Evolutionary conservation across 2,113 vertebrate genomes (phyloP), one percentile per base, ranked within the genome.

Genomic region (Antennarius striatus): DNA sequence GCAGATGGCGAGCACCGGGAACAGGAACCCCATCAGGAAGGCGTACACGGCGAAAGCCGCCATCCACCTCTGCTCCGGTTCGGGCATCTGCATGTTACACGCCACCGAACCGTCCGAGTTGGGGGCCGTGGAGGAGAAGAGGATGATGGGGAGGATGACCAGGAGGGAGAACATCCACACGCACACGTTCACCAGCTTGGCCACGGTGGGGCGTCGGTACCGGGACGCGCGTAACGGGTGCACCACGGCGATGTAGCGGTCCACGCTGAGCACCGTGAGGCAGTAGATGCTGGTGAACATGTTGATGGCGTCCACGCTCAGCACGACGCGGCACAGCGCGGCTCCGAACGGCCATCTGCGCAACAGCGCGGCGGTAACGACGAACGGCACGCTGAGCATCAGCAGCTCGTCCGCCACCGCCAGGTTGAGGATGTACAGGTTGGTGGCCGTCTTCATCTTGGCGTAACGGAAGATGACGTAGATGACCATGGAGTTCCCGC

Each of bases 231-330:
- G 9, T 29, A 61, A 43, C 46, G 58, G 58, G 58, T 61, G 58
- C 28, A 61, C 58, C 9, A 61, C 58, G 1, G 58, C 58, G 45
- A 61, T 61, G 58, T 61, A 61, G 5, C 58, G 58, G 58, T 61
- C 58, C 45, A 61, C 58, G 58, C 58, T 61, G 10, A 61, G 58
- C 14, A 61, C 58, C 45, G 58, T 61, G 5, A 61, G 58, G 58
- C 58, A 61, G 58, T 61, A 61, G 46, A 61, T 61, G 58, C 58
- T 61, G 15, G 58, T 61, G 58, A 61, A 61, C 58, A 61, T 61
- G 45, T 61, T 61, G 58, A 61, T 61, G 29, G 58, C 58, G 58
- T 61, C 58, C 45, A 61, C 58, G 29, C 45, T 61, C 29, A 61
- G 58, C 58, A 61, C 58, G 14, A 61, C 28, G 45, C 58, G 58